Evolutionary conservation across 2,113 vertebrate species (phyloP).

Genomic region (Ciconia stormi): DNA sequence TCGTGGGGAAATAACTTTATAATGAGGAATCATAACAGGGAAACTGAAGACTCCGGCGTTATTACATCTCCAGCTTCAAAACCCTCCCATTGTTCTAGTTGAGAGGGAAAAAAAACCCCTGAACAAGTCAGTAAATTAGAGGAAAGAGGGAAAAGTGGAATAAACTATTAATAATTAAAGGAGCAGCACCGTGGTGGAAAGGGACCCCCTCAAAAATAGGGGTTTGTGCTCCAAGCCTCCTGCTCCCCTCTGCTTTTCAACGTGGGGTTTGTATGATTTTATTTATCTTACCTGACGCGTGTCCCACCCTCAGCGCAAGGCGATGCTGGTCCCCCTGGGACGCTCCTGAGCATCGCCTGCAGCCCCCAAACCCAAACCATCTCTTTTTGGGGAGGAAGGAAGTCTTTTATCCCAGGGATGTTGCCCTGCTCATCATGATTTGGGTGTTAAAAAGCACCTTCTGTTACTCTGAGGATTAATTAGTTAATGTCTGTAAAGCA

Average conservation of each 20-base stretch:
- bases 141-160: conserved; percentile 13
- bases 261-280: fast-evolving
- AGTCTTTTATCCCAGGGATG: background rate
- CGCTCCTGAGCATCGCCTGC: background rate
- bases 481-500: conserved; percentile 31
- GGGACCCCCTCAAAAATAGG: background rate
- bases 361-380: background rate
- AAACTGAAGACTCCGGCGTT: conserved; percentile 29
- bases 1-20: conserved; percentile 72
- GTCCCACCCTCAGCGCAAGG: background rate
- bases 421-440: background rate
- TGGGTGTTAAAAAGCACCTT: background rate
- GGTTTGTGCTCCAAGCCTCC: background rate
- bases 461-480: conserved; percentile 13
- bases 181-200: background rate
- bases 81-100: conserved; percentile 66
- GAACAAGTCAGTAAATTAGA: conserved; percentile 52
- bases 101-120: conserved; percentile 5
- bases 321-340: fast-evolving
- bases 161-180: conserved; percentile 61
- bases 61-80: conserved; percentile 64
- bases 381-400: background rate
- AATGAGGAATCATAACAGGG: conserved; percentile 68
- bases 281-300: background rate
- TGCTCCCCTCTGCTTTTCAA: background rate